A percentile compares a stretch with the other conserved stretches of the same genome.
phyloP scores from a whole-genome alignment of 2,113 vertebrate species.

The Otolemur garnettii region DNA sequence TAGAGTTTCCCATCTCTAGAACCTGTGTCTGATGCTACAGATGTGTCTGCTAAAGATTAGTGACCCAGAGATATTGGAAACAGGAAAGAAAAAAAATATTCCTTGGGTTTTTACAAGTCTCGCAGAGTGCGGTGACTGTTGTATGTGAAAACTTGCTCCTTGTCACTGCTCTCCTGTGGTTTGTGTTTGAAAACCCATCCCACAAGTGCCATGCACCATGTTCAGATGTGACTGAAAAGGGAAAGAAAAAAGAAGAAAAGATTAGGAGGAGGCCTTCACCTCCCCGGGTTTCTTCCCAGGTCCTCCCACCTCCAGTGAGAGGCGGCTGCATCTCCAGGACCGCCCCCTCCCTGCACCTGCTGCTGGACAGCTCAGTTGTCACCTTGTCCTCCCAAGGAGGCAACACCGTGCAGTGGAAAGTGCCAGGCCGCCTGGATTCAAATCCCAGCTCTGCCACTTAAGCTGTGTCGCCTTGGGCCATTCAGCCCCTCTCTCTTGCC shows the following conservation, averaged over 20 bases:
- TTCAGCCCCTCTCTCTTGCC: background rate
- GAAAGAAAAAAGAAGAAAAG: background rate
- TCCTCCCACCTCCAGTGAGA: background rate
- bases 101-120: background rate
- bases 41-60: background rate
- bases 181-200: conserved; percentile 22
- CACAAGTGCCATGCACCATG: background rate
- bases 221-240: background rate
- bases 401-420: rapidly evolving
- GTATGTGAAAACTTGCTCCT: background rate
- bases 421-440: background rate
- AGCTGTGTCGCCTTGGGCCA: background rate
- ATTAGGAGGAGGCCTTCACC: background rate
- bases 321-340: background rate
- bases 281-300: background rate
- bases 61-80: background rate
- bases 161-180: background rate
- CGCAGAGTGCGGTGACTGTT: no score
- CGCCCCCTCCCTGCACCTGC: background rate
- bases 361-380: background rate
- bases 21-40: background rate
- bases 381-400: background rate
- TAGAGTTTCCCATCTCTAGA: background rate
- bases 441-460: background rate
- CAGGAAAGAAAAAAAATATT: background rate